phyloP scores from a whole-genome alignment of 2,113 vertebrate species.

The Eira barbara region DNA sequence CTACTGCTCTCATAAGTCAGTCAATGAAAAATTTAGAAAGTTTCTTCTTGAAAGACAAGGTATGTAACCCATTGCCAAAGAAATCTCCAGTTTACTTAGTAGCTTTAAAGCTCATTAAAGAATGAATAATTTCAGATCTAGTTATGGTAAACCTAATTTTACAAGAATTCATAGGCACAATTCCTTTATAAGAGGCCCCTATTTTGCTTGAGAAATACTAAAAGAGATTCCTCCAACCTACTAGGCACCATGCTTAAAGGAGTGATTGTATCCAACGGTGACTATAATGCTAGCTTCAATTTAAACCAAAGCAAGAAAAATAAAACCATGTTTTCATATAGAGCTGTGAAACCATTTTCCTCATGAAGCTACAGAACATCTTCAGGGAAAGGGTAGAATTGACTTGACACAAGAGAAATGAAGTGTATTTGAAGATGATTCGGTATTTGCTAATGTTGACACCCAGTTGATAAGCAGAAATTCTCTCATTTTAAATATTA shows the following conservation, averaged over 20 bases:
- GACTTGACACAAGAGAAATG: not conserved
- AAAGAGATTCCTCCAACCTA: not conserved
- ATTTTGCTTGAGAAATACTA: not conserved
- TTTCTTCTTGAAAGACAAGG: slow-evolving; percentile 31
- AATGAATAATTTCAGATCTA: not conserved
- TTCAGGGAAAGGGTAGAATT: not conserved
- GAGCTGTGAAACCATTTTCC: not conserved
- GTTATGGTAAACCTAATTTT: not conserved
- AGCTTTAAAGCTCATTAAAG: not conserved
- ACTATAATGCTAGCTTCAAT: not conserved
- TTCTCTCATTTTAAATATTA: not conserved
- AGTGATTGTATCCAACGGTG: not conserved
- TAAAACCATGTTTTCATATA: not conserved
- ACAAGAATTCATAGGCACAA: not conserved
- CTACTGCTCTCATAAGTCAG: not conserved
- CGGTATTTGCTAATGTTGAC: not conserved
- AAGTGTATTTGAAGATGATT: not conserved
- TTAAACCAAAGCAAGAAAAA: not conserved
- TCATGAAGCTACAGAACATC: not conserved
- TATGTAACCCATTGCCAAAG: not conserved
- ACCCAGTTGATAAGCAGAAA: not conserved
- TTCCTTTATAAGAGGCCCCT: not conserved
- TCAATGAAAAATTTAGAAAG: slow-evolving; percentile 1
- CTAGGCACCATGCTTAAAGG: not conserved
- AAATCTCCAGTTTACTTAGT: not conserved